Base-by-base conservation (phyloP, 2,113 vertebrate genomes). In the Thamnophis sirtalis region DNA sequence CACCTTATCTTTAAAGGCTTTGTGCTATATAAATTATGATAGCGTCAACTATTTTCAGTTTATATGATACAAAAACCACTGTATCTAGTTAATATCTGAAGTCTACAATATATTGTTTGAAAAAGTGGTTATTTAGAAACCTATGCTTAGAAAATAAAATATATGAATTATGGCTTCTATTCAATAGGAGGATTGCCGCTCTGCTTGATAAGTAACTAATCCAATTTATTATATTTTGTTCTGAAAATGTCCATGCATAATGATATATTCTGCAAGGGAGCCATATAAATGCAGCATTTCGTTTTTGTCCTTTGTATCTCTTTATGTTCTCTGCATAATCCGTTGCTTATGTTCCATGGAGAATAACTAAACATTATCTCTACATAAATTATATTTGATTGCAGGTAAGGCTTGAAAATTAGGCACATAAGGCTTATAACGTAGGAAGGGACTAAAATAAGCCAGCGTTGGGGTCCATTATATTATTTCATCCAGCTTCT, bases 361-460 rank as follows among this genome's bases (percentile, higher is more conserved):
- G 49, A 87, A 87, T 38, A 87, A 80, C 22, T 60, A 91, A 28
- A 54, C 68, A 50, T 87, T 87, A 87, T 87, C 50, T 87, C 85
- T 28, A 68, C 43, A 87, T 87, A 87, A 33, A 60, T 73, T 68
- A 60, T 87, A 26, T 63, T 86, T 26, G 43, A 86, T 33, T 91
- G 50, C 53, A 91, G 58, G 33, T 87, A 28, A 73, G 53, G 43
- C 87, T 43, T 68, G 84, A n/a, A 54, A 68, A 87, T 87, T 87
- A 86, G 87, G 58, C 7, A 0, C 49, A 28, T 54, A 73, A 91
- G 58, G 21, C 58, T 54, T 60, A 54, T 91, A 68, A 88, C 55
- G 17, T 24, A 88, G 60, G 80, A 92, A 92, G 33, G 21, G 33
- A 92, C 88, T 91, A 88, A 88, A 88, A 88, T 51, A 84, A 88